Evolutionary conservation across 2,888 invertebrate genomes (phyloP).

Genomic region (Netelia virgata): DNA sequence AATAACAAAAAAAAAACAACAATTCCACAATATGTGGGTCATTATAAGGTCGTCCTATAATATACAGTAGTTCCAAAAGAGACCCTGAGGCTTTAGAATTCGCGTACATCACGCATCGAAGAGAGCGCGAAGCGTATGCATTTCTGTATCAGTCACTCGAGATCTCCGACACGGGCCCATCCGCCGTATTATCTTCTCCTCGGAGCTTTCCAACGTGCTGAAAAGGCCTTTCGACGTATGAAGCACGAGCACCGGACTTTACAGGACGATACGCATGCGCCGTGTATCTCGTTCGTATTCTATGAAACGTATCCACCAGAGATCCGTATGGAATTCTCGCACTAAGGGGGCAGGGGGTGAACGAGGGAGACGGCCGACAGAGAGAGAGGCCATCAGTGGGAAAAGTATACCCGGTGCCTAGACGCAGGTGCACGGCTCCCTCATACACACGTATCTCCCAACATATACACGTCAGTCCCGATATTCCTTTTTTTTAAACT

Average conservation of each 20-base stretch:
- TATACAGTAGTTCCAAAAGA: background rate
- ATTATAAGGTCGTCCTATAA: no score
- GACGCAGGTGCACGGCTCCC: constrained; percentile 30
- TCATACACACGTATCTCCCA: constrained; percentile 2
- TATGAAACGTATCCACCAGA: constrained; percentile 43
- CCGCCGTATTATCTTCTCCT: constrained; percentile 31
- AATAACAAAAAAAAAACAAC: no score
- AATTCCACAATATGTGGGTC: no score
- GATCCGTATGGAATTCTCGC: constrained; percentile 35
- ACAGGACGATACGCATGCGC: constrained; percentile 16
- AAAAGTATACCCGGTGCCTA: constrained; percentile 27
- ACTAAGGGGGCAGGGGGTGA: background rate
- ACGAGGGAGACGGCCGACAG: background rate
- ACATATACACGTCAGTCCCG: constrained; percentile 23
- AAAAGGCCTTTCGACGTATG: constrained; percentile 22
- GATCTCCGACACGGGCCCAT: constrained; percentile 17
- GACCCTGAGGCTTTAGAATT: background rate
- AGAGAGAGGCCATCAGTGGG: constrained; percentile 6
- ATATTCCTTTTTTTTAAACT: constrained; percentile 36
- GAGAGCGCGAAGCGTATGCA: background rate
- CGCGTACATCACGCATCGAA: background rate
- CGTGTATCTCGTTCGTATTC: constrained; percentile 33
- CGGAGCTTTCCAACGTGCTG: constrained; percentile 37
- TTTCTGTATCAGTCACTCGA: constrained; percentile 32
- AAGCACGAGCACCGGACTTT: constrained; percentile 14